Percentiles rank a stretch among this genome's conserved stretches.
Conservation (phyloP, 2,113 vertebrate species). For the Plestiodon gilberti region DNA sequence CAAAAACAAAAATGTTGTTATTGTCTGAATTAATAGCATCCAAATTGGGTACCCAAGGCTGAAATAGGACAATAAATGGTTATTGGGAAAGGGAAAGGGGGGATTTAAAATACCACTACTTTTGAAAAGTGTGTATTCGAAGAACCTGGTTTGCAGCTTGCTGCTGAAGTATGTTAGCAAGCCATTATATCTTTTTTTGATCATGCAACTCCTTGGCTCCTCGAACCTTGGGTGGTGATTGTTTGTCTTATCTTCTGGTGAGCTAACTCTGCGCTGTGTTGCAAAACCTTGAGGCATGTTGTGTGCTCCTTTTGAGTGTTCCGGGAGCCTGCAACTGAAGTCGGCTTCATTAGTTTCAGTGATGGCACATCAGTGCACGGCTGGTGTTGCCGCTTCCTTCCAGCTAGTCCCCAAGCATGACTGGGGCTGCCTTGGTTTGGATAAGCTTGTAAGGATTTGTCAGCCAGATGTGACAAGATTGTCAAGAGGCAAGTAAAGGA, state of each 20-base stretch:
- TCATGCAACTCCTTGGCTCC: slow-evolving; percentile 66
- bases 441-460: slow-evolving; percentile 88
- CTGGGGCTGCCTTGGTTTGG: slow-evolving; percentile 79
- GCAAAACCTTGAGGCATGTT: slow-evolving; percentile 73
- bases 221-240: slow-evolving; percentile 65
- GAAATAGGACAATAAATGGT: slow-evolving; percentile 11
- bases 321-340: slow-evolving; percentile 74
- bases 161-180: slow-evolving; percentile 31
- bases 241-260: slow-evolving; percentile 72
- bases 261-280: slow-evolving; percentile 67
- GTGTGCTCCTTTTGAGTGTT: slow-evolving; percentile 71
- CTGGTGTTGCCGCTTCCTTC: slow-evolving; percentile 79
- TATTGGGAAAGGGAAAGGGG: slow-evolving; percentile 39
- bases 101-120: slow-evolving; percentile 6
- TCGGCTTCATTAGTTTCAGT: slow-evolving; percentile 87
- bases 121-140: slow-evolving; percentile 37
- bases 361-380: slow-evolving; percentile 80
- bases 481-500: slow-evolving; percentile 84
- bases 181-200: slow-evolving; percentile 27
- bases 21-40: slow-evolving; percentile 13
- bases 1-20: neutral
- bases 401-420: slow-evolving; percentile 80
- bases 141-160: slow-evolving; percentile 6
- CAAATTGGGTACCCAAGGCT: neutral
- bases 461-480: slow-evolving; percentile 94